Evolutionary conservation across 2,113 vertebrate species (phyloP).

Genomic region (Burhinus bistriatus): DNA sequence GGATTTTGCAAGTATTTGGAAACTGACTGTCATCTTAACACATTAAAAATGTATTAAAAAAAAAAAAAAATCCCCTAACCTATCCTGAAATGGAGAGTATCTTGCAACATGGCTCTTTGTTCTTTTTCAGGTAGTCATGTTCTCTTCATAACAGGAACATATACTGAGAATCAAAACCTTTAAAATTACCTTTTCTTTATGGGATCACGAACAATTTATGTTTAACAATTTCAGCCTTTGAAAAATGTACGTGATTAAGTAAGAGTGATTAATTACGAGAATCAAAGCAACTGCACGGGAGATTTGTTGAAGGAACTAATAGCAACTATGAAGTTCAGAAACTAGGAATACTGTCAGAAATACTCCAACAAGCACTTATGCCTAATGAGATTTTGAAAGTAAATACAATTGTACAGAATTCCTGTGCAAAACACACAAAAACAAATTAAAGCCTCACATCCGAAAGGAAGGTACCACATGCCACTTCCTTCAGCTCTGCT

Average conservation of each 20-base stretch:
- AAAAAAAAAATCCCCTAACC: background rate
- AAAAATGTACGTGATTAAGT: constrained; percentile 1
- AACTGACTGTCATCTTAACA: background rate
- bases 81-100: background rate
- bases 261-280: constrained; percentile 30
- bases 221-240: background rate
- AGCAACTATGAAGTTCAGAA: background rate
- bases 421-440: background rate
- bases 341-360: background rate
- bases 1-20: background rate
- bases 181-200: background rate
- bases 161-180: background rate
- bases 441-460: background rate
- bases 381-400: background rate
- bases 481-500: background rate
- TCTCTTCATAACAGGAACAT: background rate
- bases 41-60: background rate
- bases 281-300: constrained; percentile 15
- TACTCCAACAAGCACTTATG: background rate
- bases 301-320: constrained; percentile 22
- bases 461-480: background rate
- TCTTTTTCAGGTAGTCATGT: background rate
- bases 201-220: background rate
- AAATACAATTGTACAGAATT: background rate
- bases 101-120: background rate